These are phyloP conservation scores for Tetragonula clypearis DNA, from an alignment of 1,140 invertebrate species.

Conservation along the genomic window DNA sequence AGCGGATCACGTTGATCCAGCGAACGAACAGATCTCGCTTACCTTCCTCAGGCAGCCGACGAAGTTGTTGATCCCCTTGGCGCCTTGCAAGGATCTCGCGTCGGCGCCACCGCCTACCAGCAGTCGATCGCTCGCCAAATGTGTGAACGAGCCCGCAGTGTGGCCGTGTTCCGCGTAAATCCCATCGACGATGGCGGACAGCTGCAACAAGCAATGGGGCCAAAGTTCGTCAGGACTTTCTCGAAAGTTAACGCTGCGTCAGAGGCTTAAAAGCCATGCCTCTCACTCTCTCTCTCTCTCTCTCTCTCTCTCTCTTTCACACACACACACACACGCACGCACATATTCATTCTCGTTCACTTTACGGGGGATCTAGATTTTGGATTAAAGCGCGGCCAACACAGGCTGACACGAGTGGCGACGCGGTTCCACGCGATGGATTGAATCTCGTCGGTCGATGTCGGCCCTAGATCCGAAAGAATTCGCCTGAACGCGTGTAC, in stretches of 20 bases:
- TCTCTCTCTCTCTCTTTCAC: background rate
- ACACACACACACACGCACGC: too few relatives aligned
- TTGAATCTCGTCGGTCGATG: background rate
- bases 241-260: slow-evolving; percentile 15
- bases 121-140: slow-evolving; percentile 92
- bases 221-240: slow-evolving; percentile 36
- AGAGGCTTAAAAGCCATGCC: slow-evolving; percentile 46
- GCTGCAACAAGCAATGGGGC: slow-evolving; percentile 83
- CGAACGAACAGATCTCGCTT: slow-evolving; percentile 40
- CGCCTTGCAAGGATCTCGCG: slow-evolving; percentile 89
- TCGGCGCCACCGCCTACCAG: slow-evolving; percentile 95
- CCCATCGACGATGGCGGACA: slow-evolving; percentile 95
- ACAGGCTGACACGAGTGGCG: background rate
- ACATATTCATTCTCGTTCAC: background rate
- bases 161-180: slow-evolving; percentile 95
- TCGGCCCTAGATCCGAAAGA: background rate
- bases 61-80: slow-evolving; percentile 94
- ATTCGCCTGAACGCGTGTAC: background rate
- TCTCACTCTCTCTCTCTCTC: background rate
- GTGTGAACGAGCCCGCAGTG: slow-evolving; percentile 94
- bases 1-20: slow-evolving; percentile 20
- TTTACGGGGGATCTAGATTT: slow-evolving; percentile 1
- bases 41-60: slow-evolving; percentile 98
- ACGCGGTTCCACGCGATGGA: slow-evolving; percentile 20
- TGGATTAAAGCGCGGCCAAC: slow-evolving; percentile 30